Evolutionary conservation across 2,888 invertebrate genomes (phyloP), one percentile per base, ranked within the genome.

Genomic region (Netelia inedita): DNA sequence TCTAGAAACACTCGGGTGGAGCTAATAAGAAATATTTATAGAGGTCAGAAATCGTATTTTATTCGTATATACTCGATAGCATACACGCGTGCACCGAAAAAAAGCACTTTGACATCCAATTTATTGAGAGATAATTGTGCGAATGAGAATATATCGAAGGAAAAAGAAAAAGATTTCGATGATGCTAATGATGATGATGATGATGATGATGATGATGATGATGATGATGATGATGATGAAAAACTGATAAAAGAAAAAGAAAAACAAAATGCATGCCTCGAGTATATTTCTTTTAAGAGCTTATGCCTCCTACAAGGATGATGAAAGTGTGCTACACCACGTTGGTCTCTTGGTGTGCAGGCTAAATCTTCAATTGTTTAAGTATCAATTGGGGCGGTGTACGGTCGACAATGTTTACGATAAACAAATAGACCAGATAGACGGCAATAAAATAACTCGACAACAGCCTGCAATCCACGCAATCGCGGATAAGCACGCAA

Each of bases 1-100:
- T 61, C 63, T 79, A 43, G 59, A 50, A 78, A 80, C 72, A 80
- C 72, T 78, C 74, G 71, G 65, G 53, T 82, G 79, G 82, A 85
- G 85, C 82, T 79, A 71, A 79, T 66, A 72, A 79, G 82, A 79
- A 85, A 85, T 82, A 85, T 85, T 78, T 79, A 68, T 82, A 82
- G 79, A 69, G 85, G 79, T 71, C 82, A 43, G 61, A 82, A 82
- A 61, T 72, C 57, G 78, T 76, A 74, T 82, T 81, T 84, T 79
- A 82, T 82, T 75, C 72, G 53, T 61, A 82, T 82, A 85, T 82
- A 78, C 85, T 79, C 79, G 82, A 79, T 57, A 75, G 72, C 71
- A 57, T 79, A 66, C 46, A 69, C 59, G 68, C 53, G 69, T 53
- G 43, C 35, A 65, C 68, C 41, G 21, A 41, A 69, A 43, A 21